Conservation (phyloP, 1,140 invertebrate species). For the Solen grandis region DNA sequence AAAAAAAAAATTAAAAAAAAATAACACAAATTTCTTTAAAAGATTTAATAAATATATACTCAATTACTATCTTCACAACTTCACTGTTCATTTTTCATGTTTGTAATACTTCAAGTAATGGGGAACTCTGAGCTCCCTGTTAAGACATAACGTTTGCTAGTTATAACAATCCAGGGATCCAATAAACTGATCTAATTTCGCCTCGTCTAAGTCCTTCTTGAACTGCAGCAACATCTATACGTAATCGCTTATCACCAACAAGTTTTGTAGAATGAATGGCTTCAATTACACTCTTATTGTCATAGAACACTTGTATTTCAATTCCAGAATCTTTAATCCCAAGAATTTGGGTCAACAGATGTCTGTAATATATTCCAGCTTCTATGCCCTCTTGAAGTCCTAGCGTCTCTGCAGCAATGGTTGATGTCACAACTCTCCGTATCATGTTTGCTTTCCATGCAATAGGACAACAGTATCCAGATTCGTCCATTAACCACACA, state of each 20-base stretch:
- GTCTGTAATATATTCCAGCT: background rate
- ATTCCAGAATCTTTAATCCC: constrained; percentile 8
- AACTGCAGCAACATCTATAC: constrained; percentile 48
- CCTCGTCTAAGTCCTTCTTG: constrained; percentile 5
- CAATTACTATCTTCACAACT: constrained; percentile 8
- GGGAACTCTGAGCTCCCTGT: background rate
- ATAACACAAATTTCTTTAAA: background rate
- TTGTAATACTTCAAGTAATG: background rate
- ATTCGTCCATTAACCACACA: constrained; percentile 14
- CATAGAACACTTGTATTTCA: constrained; percentile 24
- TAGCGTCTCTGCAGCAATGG: constrained; percentile 23
- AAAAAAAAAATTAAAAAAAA: background rate
- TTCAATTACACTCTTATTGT: constrained; percentile 55
- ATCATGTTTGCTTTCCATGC: constrained; percentile 15
- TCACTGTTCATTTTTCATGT: constrained; percentile 12
- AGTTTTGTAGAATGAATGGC: constrained; percentile 36
- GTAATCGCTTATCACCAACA: constrained; percentile 40
- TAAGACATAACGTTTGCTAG: no score
- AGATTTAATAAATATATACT: background rate
- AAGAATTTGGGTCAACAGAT: constrained; percentile 2
- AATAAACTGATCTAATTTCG: constrained; percentile 38
- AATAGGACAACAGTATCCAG: constrained; percentile 28
- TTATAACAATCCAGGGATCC: constrained; percentile 26
- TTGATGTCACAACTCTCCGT: constrained; percentile 14
- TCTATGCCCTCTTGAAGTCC: constrained; percentile 21